Conservation (phyloP, 2,113 vertebrate species). For the Lanius ludovicianus region DNA sequence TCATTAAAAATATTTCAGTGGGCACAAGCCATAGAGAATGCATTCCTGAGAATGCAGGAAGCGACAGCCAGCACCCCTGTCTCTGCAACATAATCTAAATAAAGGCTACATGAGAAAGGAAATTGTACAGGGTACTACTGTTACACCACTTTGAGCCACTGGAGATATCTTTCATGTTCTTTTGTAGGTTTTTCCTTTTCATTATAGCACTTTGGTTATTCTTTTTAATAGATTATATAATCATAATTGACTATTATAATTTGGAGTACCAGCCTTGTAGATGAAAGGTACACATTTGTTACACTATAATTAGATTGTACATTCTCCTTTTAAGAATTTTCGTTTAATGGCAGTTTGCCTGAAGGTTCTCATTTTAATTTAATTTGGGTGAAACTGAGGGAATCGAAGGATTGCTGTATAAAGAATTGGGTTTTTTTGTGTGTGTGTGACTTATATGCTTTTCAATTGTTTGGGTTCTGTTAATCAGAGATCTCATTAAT, state of each 20-base stretch:
- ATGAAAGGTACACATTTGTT: slow-evolving; percentile 68
- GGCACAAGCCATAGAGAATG: background rate
- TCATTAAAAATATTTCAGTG: background rate
- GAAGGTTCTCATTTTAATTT: slow-evolving; percentile 66
- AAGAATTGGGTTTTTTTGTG: background rate
- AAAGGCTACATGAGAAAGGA: background rate
- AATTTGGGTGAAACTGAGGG: slow-evolving; percentile 19
- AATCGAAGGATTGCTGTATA: background rate
- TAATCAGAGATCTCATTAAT: slow-evolving; percentile 26
- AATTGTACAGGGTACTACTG: background rate
- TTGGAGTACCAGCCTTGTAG: slow-evolving; percentile 33
- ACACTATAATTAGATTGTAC: slow-evolving; percentile 61
- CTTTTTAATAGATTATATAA: slow-evolving; percentile 53
- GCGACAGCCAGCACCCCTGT: background rate
- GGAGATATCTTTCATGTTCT: slow-evolving; percentile 21
- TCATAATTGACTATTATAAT: slow-evolving; percentile 57
- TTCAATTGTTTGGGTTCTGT: slow-evolving; percentile 38
- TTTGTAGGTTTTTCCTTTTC: slow-evolving; percentile 24
- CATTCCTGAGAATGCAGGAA: background rate
- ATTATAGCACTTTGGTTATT: slow-evolving; percentile 35
- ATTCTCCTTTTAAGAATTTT: slow-evolving; percentile 60
- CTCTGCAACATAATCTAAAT: background rate
- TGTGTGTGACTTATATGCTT: background rate
- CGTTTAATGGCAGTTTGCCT: slow-evolving; percentile 41
- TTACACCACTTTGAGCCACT: background rate